Percentiles rank a stretch among this genome's conserved stretches.
Evolutionary conservation across 2,888 invertebrate species (phyloP).

Genomic region (Lymantria dispar): DNA sequence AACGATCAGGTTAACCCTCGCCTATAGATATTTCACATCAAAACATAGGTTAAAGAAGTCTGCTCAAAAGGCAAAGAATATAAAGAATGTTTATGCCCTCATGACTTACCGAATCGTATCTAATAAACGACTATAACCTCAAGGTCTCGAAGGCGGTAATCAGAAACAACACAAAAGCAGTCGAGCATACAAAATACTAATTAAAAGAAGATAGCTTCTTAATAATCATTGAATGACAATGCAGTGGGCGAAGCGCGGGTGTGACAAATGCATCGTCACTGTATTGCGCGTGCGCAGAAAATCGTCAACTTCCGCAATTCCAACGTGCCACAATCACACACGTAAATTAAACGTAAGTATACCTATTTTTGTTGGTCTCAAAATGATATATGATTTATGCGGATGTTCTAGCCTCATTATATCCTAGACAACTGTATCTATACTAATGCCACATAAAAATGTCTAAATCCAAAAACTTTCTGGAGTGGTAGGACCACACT

Average conservation of each 20-base stretch:
- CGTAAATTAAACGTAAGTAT: constrained; percentile 22
- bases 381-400: not conserved
- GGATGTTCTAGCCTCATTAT: not conserved
- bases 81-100: no score
- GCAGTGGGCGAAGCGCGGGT: constrained; percentile 34
- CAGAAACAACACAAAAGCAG: constrained; percentile 8
- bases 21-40: no score
- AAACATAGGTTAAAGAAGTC: no score
- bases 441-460: no score
- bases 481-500: no score
- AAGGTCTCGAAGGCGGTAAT: not conserved
- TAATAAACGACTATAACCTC: not conserved
- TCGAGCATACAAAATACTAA: constrained; percentile 34
- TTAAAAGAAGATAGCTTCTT: constrained; percentile 27
- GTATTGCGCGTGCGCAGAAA: constrained; percentile 55
- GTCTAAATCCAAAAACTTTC: no score
- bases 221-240: constrained; percentile 47
- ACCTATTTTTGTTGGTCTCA: constrained; percentile 9
- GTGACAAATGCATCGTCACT: constrained; percentile 49
- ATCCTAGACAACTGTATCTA: not conserved
- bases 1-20: no score
- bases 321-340: constrained; percentile 22
- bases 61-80: no score
- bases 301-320: constrained; percentile 62
- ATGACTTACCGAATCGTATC: no score